A percentile compares a stretch with the other conserved stretches of the same genome.
These are phyloP conservation scores for Eptesicus fuscus DNA, from an alignment of 2,113 vertebrate species.

Conservation along the genomic window DNA sequence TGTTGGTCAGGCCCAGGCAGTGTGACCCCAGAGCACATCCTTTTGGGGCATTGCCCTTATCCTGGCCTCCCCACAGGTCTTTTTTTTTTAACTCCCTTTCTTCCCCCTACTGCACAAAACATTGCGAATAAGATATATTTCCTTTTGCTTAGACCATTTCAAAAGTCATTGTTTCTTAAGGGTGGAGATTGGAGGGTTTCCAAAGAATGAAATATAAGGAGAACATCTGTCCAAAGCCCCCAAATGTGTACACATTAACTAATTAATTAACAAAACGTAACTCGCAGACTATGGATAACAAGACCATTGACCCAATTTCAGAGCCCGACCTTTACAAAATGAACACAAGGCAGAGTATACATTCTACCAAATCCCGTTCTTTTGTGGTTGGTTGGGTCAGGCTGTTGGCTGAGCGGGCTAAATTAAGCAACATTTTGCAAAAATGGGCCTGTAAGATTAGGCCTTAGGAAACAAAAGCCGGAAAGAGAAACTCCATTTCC, in stretches of 20 bases:
- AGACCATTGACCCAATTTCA: neutral
- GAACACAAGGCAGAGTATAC: neutral
- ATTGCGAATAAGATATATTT: slow-evolving; percentile 1
- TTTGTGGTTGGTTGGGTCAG: neutral
- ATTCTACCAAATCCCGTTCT: neutral
- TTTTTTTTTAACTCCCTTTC: slow-evolving; percentile 30
- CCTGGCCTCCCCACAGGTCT: neutral
- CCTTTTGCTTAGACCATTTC: slow-evolving; percentile 39
- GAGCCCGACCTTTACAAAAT: neutral
- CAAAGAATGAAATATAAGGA: slow-evolving; percentile 23
- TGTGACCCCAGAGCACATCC: neutral
- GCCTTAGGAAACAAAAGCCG: slow-evolving; percentile 1
- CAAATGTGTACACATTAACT: neutral
- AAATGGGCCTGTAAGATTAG: slow-evolving; percentile 18
- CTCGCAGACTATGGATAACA: neutral
- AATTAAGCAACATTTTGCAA: neutral
- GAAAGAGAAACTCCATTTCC: slow-evolving; percentile 38
- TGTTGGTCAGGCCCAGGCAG: neutral
- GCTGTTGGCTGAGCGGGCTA: neutral
- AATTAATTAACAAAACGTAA: neutral
- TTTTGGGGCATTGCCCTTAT: neutral
- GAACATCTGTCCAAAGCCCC: neutral
- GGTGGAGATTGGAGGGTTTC: slow-evolving; percentile 18
- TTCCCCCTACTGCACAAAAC: neutral
- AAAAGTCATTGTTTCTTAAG: slow-evolving; percentile 54